Base-by-base conservation (phyloP, 2,888 invertebrate species). In the Tribolium freemani region DNA sequence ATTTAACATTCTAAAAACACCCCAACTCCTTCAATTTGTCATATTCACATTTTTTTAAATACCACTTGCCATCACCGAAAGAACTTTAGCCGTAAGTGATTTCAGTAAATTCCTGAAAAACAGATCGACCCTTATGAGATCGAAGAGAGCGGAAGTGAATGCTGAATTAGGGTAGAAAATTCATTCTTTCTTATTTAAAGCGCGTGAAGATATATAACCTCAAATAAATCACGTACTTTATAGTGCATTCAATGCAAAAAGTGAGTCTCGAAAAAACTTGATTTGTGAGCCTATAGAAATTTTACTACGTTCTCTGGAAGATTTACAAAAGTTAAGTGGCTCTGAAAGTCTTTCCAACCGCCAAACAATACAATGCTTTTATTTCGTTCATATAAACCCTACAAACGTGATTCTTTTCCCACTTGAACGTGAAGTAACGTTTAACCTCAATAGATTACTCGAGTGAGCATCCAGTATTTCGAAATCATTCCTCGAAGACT, bases 271-370 rank as follows among this genome's bases (percentile, higher is more conserved):
- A 61, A 79, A 78, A 79, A 80, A 76, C 66, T 78, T 79, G 80
- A 81, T 81, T 81, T 81, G 80, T 80, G 78, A 70, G 78, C 76
- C 78, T 79, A 80, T 78, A 75, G 71, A 77, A 78, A 77, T 81
- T 81, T 79, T 74, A 78, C 78, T 75, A 72, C 69, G 77, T 67
- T 63, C 64, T 73, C 68, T 69, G 73, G 64, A 72, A 69, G 72
- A 72, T 72, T 74, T 73, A 69, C 69, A 67, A 71, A 68, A 63
- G 72, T 67, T 69, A 72, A 74, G 72, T 64, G 60, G 63, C 69
- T 63, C 69, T 70, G 51, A 61, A 69, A 69, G 69, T 60, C 69
- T 69, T 69, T 69, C 60, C 53, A 69, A 54, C 69, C 31, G 16
- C 61, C 63, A 63, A 70, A 70, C 63, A 70, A 63, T 63, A 63